A percentile compares a stretch with the other conserved stretches of the same genome.
Evolutionary conservation across 2,113 vertebrate species (phyloP).

Genomic region (Carassius auratus): DNA sequence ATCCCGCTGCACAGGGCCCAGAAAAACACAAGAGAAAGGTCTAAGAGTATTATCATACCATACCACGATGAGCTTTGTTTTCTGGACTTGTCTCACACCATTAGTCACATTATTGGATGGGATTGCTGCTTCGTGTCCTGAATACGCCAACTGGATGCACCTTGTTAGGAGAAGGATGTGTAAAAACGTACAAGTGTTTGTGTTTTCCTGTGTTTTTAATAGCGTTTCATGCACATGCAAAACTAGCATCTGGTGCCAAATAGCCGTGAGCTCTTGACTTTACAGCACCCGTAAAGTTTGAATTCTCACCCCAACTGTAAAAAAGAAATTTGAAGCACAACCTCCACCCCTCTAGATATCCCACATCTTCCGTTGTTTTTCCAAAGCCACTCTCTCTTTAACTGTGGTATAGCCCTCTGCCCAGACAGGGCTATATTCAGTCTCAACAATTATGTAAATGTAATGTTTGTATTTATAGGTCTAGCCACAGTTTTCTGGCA

Average conservation of each 20-base stretch:
- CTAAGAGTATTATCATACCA: background rate
- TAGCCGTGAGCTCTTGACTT: background rate
- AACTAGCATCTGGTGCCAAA: background rate
- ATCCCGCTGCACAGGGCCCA: background rate
- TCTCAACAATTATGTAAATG: conserved; percentile 79
- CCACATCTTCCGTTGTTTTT: conserved; percentile 32
- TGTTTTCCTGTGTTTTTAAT: background rate
- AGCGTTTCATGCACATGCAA: background rate
- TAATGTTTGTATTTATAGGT: conserved; percentile 85
- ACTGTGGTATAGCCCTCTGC: conserved; percentile 60
- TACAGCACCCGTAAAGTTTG: background rate
- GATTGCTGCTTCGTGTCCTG: conserved; percentile 23
- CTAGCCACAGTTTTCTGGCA: conserved; percentile 79
- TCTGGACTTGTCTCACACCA: background rate
- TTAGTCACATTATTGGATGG: conserved; percentile 21
- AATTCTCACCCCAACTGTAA: background rate
- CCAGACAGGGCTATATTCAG: conserved; percentile 77
- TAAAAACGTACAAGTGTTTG: background rate
- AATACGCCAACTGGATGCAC: conserved; percentile 1
- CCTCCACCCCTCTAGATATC: background rate
- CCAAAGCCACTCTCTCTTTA: conserved; percentile 14
- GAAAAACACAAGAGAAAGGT: background rate
- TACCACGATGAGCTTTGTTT: background rate
- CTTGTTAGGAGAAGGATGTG: background rate
- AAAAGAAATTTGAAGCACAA: background rate